Percentiles rank a stretch among this genome's conserved stretches.
Conservation (phyloP, 2,888 invertebrate genomes). For the Neoaliturus tenellus region DNA sequence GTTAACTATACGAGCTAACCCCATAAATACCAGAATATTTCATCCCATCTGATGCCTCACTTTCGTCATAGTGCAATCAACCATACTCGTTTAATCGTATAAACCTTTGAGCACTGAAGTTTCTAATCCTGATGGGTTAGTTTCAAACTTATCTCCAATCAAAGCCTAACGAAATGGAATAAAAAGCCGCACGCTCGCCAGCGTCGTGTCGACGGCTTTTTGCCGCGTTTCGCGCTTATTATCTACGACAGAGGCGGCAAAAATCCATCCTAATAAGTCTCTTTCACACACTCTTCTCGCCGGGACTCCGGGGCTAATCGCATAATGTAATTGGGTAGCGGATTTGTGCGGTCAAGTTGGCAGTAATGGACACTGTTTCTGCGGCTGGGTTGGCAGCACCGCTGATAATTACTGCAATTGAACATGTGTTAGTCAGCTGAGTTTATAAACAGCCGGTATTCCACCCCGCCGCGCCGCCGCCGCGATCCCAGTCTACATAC, state of each 20-base stretch:
- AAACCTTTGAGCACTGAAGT: not conserved
- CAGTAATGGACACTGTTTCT: conserved; percentile 22
- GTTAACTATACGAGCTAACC: no score
- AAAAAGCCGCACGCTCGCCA: not conserved
- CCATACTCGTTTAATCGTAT: no score
- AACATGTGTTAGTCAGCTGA: conserved; percentile 31
- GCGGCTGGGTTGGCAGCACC: conserved; percentile 28
- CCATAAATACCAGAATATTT: no score
- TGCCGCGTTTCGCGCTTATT: conserved; percentile 8
- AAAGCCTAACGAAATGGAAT: not conserved
- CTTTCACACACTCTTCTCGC: conserved; percentile 29
- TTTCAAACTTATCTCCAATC: not conserved
- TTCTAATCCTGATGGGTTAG: not conserved
- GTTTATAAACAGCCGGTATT: conserved; percentile 36
- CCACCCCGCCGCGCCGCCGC: no score
- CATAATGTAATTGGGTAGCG: conserved; percentile 16
- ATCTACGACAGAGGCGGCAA: conserved; percentile 19
- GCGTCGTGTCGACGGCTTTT: conserved; percentile 20
- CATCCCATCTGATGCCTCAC: no score
- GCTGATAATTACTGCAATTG: conserved; percentile 41
- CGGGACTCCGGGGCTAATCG: not conserved
- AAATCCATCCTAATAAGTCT: conserved; percentile 19
- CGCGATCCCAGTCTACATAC: conserved; percentile 24
- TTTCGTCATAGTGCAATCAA: no score
- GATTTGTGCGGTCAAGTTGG: conserved; percentile 4